A percentile compares a stretch with the other conserved stretches of the same genome.
Conservation (phyloP, 53 echinoderm and acorn worm species). For the Glandiceps talaboti region DNA sequence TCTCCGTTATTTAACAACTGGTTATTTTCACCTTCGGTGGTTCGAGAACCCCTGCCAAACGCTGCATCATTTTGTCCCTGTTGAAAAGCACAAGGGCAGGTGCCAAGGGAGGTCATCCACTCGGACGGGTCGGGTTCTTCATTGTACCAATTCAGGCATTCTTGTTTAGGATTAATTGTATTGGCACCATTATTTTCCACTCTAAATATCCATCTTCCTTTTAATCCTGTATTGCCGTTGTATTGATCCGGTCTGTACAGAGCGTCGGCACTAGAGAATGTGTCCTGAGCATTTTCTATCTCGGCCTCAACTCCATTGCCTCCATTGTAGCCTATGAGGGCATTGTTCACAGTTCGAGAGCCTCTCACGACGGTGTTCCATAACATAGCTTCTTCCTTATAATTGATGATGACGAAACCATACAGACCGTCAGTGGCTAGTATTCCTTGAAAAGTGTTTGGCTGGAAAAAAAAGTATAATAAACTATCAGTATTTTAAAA, state of each 20-base stretch:
- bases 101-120: neutral
- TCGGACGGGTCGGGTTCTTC: neutral
- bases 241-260: slow-evolving; percentile 60
- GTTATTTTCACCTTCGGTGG: too few relatives aligned
- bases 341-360: neutral
- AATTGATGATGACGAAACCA: slow-evolving; percentile 7
- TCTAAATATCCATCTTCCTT: slow-evolving; percentile 10
- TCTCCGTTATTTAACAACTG: too few relatives aligned
- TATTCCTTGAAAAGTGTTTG: slow-evolving; percentile 9
- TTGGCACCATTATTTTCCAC: slow-evolving; percentile 1
- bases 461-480: neutral
- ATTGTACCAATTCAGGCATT: slow-evolving; percentile 4
- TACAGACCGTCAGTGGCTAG: slow-evolving; percentile 10
- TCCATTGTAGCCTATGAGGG: neutral
- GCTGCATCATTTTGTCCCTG: neutral
- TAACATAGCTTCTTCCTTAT: slow-evolving; percentile 1
- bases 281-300: neutral
- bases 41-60: neutral
- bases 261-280: neutral
- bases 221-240: slow-evolving; percentile 33
- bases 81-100: slow-evolving; percentile 3
- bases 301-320: neutral
- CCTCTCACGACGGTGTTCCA: slow-evolving; percentile 6
- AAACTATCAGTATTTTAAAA: too few relatives aligned
- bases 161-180: slow-evolving; percentile 6